Percentiles rank a stretch among this genome's conserved stretches.
These are phyloP conservation scores for Mantis religiosa DNA, from an alignment of 2,888 invertebrate genomes.

Conservation along the genomic window DNA sequence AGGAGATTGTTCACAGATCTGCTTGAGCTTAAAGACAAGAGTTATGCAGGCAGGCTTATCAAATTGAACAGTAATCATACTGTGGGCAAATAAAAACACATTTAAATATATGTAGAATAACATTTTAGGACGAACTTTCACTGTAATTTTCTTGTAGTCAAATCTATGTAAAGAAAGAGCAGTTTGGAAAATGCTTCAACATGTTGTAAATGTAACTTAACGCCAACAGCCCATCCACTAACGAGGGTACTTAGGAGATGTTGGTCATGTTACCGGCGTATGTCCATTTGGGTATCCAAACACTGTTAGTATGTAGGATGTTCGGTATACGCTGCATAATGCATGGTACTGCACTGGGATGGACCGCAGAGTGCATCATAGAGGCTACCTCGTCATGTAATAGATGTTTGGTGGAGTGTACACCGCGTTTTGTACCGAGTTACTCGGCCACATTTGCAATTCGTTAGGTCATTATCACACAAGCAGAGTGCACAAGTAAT, in stretches of 20 bases:
- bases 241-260: background rate
- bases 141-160: too few species aligned
- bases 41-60: too few species aligned
- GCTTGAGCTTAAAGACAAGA: too few species aligned
- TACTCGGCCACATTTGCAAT: background rate
- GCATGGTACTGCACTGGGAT: background rate
- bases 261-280: background rate
- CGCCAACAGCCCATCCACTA: background rate
- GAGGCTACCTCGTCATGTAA: background rate
- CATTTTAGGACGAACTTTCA: too few species aligned
- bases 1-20: too few species aligned
- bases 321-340: background rate
- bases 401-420: background rate
- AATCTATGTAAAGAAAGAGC: too few species aligned
- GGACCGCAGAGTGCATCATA: background rate
- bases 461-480: background rate
- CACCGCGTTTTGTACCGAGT: background rate
- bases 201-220: background rate
- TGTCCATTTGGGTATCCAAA: background rate
- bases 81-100: too few species aligned
- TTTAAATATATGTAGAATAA: too few species aligned
- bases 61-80: too few species aligned
- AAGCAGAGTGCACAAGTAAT: background rate
- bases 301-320: background rate
- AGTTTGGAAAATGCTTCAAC: too few species aligned